Conservation (phyloP, 2,113 vertebrate species). For the Accipiter virgatus region DNA sequence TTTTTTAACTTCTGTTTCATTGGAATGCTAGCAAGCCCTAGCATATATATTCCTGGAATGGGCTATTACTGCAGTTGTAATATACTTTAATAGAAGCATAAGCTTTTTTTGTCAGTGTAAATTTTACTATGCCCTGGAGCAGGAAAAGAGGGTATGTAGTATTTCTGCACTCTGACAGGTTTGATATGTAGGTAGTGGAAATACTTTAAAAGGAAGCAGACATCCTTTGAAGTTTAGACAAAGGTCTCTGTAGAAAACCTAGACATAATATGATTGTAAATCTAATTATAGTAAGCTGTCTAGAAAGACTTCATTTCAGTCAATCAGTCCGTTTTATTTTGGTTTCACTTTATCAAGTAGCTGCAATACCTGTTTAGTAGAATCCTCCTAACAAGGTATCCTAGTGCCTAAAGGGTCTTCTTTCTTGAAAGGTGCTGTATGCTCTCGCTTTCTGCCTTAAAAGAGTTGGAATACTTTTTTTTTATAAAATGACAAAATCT, state of each 20-base stretch:
- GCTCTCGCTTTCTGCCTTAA: not conserved
- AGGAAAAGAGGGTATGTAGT: not conserved
- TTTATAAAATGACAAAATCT: not conserved
- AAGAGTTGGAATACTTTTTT: not conserved
- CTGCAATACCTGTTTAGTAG: not conserved
- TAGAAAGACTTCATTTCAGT: constrained; percentile 27
- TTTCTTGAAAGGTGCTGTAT: not conserved
- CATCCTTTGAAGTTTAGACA: constrained; percentile 57
- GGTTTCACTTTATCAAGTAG: not conserved
- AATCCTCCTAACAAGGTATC: not conserved
- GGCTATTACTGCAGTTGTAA: not conserved
- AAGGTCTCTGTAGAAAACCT: constrained; percentile 28
- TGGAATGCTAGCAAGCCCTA: constrained; percentile 27
- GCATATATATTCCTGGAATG: not conserved
- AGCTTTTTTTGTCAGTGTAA: not conserved
- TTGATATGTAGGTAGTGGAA: constrained; percentile 41
- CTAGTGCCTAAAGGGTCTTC: not conserved
- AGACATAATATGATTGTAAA: constrained; percentile 44
- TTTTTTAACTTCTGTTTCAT: constrained; percentile 8
- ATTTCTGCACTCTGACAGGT: constrained; percentile 14
- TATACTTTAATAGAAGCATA: not conserved
- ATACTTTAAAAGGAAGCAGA: constrained; percentile 42
- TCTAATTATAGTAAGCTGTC: constrained; percentile 26
- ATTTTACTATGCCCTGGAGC: constrained; percentile 26
- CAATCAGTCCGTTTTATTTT: not conserved